Conservation (phyloP, 2,113 vertebrate species). For the Bagarius yarrelli region DNA sequence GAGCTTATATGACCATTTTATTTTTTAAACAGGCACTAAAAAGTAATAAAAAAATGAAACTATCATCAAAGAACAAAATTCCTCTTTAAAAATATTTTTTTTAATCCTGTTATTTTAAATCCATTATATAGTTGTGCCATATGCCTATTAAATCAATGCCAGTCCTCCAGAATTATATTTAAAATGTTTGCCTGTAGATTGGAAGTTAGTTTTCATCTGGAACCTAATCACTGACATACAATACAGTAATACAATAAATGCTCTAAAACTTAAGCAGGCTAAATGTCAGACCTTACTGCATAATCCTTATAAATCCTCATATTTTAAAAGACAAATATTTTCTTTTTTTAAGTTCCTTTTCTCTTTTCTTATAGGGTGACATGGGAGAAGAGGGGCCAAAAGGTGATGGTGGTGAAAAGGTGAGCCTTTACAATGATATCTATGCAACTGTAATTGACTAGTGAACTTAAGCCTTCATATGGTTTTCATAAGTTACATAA, state of each 20-base stretch:
- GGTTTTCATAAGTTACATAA: not conserved
- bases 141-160: not conserved
- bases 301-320: not conserved
- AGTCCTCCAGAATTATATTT: not conserved
- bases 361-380: conserved; percentile 77
- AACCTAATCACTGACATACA: not conserved
- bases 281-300: not conserved
- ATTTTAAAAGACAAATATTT: not conserved
- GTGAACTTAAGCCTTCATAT: not conserved
- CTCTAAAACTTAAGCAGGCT: not conserved
- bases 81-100: not conserved
- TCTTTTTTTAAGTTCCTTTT: conserved; percentile 22
- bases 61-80: too few relatives aligned
- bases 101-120: not conserved
- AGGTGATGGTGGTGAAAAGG: conserved; percentile 90
- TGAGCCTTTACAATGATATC: conserved; percentile 58
- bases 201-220: conserved; percentile 6
- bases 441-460: not conserved
- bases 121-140: not conserved
- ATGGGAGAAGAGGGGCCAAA: conserved; percentile 85
- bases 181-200: conserved; percentile 7
- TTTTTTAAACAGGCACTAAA: too few relatives aligned
- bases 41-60: not conserved
- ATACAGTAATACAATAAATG: not conserved
- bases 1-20: too few relatives aligned